Base-by-base conservation (phyloP, 2,113 vertebrate genomes). In the Indicator maculatus region DNA sequence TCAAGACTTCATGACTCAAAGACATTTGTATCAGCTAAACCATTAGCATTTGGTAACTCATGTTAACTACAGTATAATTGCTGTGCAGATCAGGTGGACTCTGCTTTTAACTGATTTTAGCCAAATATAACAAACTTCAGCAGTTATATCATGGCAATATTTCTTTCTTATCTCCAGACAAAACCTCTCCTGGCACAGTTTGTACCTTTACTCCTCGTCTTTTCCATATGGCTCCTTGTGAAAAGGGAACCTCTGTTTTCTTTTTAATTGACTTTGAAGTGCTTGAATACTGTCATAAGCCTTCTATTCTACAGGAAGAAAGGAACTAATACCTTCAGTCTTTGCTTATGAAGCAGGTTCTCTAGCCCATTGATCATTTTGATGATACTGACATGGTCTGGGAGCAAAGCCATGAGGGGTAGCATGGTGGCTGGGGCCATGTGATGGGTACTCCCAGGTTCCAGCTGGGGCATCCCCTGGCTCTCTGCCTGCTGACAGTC, bases 1-100 rank as follows among this genome's bases (percentile, higher is more conserved):
- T 58, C 65, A 92, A 77, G 65, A 81, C 13, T 92, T 90, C 17
- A 75, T 12, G 74, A 13, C 38, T 38, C 60, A 77, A 83, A 83
- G 31, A 41, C 41, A 11, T 83, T 76, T 69, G 30, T 87, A 31
- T 94, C 60, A 88, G 56, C 20, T 64, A 71, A 91, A 69, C 16
- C 6, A 71, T 38, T 74, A 63, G 6, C 2, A 1, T 53, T 77
- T 75, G 16, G 11, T 73, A 82, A 60, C 55, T 76, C 4, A 14
- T 44, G 56, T 73, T 64, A 83, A 52, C 21, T 67, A 44, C 19
- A 61, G 23, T n/a, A 23, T 71, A 71, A 88, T 28, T 33, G 15
- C 81, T 77, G 17, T 53, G 56, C 16, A 67, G 31, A 82, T 67
- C 12, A 58, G 15, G 8, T 41, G 17, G 80, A 66, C 16, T 76